Evolutionary conservation across 2,797 vertebrate species (phyloP).

Genomic region (Enteromius argenteus): DNA sequence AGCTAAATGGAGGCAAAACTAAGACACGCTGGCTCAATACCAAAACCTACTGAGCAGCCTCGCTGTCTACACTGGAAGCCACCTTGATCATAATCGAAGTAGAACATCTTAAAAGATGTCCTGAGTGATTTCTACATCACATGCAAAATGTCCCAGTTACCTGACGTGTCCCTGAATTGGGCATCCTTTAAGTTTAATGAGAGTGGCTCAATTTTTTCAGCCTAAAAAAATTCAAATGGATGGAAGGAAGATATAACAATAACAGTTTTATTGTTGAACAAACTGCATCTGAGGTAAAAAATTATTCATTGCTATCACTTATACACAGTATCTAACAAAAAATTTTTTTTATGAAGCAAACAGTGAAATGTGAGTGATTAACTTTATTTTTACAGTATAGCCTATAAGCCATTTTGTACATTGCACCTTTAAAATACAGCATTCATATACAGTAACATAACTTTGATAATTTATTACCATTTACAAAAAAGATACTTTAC

Average conservation of each 20-base stretch:
- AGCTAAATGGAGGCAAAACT: constrained; percentile 26
- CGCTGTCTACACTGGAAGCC: background rate
- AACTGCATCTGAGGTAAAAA: background rate
- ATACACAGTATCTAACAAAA: background rate
- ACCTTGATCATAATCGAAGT: background rate
- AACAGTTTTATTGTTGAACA: background rate
- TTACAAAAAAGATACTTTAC: background rate
- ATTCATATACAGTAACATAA: background rate
- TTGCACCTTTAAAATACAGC: background rate
- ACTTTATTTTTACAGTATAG: background rate
- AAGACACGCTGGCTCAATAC: background rate
- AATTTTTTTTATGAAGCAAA: background rate
- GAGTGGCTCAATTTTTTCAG: background rate
- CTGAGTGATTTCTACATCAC: background rate
- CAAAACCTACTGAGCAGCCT: constrained; percentile 15
- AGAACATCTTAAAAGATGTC: constrained; percentile 19
- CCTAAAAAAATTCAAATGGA: background rate
- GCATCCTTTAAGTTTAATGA: background rate
- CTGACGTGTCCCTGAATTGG: background rate
- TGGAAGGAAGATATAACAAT: background rate
- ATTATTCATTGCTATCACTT: background rate
- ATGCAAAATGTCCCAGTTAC: background rate
- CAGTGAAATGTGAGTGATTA: no score
- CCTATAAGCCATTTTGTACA: background rate
- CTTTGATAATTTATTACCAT: background rate